A percentile compares a stretch with the other conserved stretches of the same genome.
These are phyloP conservation scores for Amazona vittata DNA, from an alignment of 2,113 vertebrate genomes.

Conservation along the genomic window DNA sequence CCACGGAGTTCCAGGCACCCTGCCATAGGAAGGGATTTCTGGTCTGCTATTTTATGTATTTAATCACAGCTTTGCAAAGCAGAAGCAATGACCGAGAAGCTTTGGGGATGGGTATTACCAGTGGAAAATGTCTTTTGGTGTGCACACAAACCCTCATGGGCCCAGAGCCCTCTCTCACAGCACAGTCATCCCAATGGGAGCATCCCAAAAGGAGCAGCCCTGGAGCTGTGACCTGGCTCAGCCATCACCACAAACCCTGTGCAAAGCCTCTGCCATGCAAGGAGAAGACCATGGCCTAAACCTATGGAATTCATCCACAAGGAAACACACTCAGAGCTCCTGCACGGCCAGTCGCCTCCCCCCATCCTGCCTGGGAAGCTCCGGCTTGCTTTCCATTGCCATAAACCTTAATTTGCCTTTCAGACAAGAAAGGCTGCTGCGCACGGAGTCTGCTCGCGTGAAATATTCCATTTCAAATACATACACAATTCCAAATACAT, in stretches of 20 bases:
- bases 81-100: background rate
- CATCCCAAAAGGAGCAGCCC: background rate
- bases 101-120: background rate
- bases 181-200: background rate
- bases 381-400: background rate
- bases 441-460: background rate
- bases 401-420: background rate
- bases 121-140: background rate
- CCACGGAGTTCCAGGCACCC: background rate
- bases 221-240: rapidly evolving
- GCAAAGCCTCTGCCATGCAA: rapidly evolving
- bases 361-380: background rate
- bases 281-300: rapidly evolving
- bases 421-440: background rate
- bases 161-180: background rate
- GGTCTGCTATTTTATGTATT: background rate
- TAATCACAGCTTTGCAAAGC: background rate
- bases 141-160: rapidly evolving
- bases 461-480: background rate
- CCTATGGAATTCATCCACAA: rapidly evolving
- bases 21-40: background rate
- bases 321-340: rapidly evolving
- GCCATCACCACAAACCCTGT: too few relatives aligned
- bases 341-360: rapidly evolving
- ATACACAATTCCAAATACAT: background rate